Conservation (phyloP, 2,888 invertebrate genomes). For the Apamea epomidion region DNA sequence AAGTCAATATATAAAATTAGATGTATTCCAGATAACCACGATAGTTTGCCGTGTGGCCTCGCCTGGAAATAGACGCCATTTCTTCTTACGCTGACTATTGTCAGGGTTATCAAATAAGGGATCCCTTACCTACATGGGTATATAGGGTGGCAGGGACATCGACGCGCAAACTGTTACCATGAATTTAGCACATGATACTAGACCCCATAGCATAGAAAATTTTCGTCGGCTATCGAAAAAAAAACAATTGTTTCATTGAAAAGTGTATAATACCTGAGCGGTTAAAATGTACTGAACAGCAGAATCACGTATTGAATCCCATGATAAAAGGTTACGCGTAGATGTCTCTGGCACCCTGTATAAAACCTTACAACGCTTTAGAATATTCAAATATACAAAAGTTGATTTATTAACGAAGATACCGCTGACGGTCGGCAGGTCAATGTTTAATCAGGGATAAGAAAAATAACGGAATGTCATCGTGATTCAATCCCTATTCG, state of each 20-base stretch:
- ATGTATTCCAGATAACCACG: constrained; percentile 41
- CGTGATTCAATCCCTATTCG: background rate
- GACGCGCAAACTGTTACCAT: background rate
- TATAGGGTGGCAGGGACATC: too few species aligned
- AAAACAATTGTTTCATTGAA: too few species aligned
- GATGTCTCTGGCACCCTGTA: too few species aligned
- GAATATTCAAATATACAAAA: background rate
- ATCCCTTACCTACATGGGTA: background rate
- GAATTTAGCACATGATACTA: background rate
- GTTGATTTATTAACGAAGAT: background rate
- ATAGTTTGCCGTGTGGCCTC: background rate
- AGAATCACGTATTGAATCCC: too few species aligned
- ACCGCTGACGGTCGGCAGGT: background rate
- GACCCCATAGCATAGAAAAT: background rate
- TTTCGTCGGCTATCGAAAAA: background rate
- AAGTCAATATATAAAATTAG: constrained; percentile 46
- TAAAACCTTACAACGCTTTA: background rate
- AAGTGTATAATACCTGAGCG: too few species aligned
- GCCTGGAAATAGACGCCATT: constrained; percentile 21
- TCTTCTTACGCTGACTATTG: constrained; percentile 6
- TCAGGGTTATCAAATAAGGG: background rate
- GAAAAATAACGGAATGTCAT: background rate
- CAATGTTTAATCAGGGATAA: background rate
- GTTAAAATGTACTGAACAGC: too few species aligned
- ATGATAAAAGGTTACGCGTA: too few species aligned